Base-by-base conservation (phyloP, 1,140 invertebrate genomes). In the Hyphantria cunea region DNA sequence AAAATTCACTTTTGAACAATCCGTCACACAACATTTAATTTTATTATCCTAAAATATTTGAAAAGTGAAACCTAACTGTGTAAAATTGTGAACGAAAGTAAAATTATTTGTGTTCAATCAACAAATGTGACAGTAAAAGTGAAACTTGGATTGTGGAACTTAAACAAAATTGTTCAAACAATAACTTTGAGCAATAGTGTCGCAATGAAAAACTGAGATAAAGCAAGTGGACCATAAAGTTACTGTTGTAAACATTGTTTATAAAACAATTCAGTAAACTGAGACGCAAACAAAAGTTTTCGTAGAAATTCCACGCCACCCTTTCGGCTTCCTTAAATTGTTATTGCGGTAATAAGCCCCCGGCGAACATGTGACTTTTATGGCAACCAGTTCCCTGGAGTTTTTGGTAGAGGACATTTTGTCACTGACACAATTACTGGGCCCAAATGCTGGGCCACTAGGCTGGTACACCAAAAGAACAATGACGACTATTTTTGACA, bases 251-350 rank as follows among this genome's bases (percentile, higher is more conserved):
- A 89, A 86, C 82, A 83, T 86, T 86, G 86, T 86, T 89, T 89
- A 84, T 86, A 85, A 85, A 89, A 87, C 84, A 89, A 86, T 89
- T 78, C 71, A 64, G 69, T 66, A 64, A 70, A 78, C 75, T 72
- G 72, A 72, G 75, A 76, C 64, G 67, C 71, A 78, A 79, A 80
- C 79, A 82, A 87, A 87, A 89, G 80, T 85, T 86, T 86, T 81
- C 78, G 73, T 66, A 66, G 80, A 78, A 87, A 79, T 84, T 75
- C 76, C 64, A 64, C 63, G 72, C 74, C 80, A 83, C 80, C 84
- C 82, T 85, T 86, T 87, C 69, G 83, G 84, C 79, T 84, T 83
- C 80, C 81, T 85, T 83, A 86, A 89, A 89, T 89, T 84, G 86
- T 89, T 87, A 89, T 84, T 63, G 78, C 83, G 74, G 80, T 84